These are phyloP conservation scores for Intoshia linei DNA, from an alignment of 1,140 invertebrate species.

Conservation along the genomic window DNA sequence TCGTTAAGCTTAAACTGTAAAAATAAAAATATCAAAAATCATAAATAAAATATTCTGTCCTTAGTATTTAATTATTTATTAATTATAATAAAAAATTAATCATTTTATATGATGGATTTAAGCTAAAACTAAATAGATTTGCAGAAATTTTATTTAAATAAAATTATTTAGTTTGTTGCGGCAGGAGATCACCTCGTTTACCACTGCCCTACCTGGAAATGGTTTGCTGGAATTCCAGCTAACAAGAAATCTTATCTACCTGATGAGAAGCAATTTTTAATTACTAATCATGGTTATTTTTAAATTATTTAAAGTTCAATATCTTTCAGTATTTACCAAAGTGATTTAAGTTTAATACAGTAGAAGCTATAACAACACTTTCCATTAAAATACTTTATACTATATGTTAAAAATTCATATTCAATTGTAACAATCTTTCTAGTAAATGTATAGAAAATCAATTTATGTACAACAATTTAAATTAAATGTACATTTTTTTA, in stretches of 20 bases:
- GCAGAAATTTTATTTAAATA: no score
- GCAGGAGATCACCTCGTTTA: slow-evolving; percentile 91
- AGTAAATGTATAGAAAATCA: no score
- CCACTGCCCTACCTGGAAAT: slow-evolving; percentile 96
- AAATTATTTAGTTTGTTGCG: slow-evolving; percentile 62
- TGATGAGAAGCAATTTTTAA: slow-evolving; percentile 73
- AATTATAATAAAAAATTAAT: no score
- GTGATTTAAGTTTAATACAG: no score
- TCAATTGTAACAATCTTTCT: neutral
- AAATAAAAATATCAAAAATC: neutral
- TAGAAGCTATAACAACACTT: neutral
- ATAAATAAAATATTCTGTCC: slow-evolving; percentile 26
- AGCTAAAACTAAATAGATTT: no score
- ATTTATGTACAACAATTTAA: no score
- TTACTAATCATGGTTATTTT: slow-evolving; percentile 46
- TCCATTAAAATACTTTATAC: neutral
- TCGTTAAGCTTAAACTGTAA: no score
- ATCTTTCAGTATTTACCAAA: no score
- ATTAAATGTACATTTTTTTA: no score
- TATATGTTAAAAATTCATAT: neutral
- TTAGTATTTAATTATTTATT: slow-evolving; percentile 2
- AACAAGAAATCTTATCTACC: slow-evolving; percentile 52
- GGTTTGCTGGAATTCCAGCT: slow-evolving; percentile 52
- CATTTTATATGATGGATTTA: no score
- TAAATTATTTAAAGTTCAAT: slow-evolving; percentile 3